Conservation (phyloP, 2,888 invertebrate species). For the Oxycera nigricornis region DNA sequence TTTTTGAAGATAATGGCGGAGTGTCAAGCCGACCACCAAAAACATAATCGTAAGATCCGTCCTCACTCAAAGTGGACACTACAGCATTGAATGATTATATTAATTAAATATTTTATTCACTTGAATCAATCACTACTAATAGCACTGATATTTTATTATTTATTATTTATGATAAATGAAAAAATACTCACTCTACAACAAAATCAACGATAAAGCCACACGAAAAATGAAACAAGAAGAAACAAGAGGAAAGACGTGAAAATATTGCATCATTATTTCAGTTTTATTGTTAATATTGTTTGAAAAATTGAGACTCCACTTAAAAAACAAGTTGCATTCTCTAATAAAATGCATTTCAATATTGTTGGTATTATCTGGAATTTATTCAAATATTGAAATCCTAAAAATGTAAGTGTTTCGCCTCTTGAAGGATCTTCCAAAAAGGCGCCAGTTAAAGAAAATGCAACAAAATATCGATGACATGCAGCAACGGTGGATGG, state of each 20-base stretch:
- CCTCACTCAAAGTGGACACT: slow-evolving; percentile 63
- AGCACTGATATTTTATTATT: background rate
- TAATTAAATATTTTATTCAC: too few species aligned
- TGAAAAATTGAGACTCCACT: too few species aligned
- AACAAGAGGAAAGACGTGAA: slow-evolving; percentile 31
- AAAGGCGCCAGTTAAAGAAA: too few species aligned
- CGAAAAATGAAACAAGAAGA: slow-evolving; percentile 48
- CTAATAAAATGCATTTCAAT: background rate
- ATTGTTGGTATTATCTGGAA: background rate
- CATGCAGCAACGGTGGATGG: too few species aligned
- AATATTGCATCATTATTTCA: slow-evolving; percentile 40
- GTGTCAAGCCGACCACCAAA: slow-evolving; percentile 63
- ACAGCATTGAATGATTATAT: too few species aligned
- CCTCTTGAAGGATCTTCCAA: too few species aligned
- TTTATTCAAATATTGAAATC: background rate
- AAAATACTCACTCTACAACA: slow-evolving; percentile 53
- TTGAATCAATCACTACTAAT: background rate
- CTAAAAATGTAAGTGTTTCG: too few species aligned
- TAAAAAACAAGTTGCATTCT: too few species aligned
- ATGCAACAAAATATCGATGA: too few species aligned
- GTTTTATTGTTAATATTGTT: too few species aligned
- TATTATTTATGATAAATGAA: slow-evolving; percentile 3
- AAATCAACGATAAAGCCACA: slow-evolving; percentile 58
- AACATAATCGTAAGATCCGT: slow-evolving; percentile 64
- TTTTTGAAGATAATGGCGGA: slow-evolving; percentile 61